Base-by-base conservation (phyloP, 2,888 invertebrate genomes). In the Epistrophe grossulariae region DNA sequence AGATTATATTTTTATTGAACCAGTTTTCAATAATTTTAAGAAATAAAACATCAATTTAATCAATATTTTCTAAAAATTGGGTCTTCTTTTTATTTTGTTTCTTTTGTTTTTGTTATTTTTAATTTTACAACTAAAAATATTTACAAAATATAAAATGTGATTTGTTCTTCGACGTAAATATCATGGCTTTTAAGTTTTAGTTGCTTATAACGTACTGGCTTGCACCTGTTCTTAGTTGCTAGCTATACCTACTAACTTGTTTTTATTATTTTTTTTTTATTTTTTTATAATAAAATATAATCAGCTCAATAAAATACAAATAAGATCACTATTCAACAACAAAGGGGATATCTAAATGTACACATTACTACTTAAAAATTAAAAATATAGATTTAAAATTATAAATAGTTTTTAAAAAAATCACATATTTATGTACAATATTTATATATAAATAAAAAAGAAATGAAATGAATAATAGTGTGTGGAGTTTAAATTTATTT, bases 121-220 rank as follows among this genome's bases (percentile, higher is more conserved):
- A 76, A 72, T 79, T 83, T 66, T 87, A 87, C 79, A 87, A 87
- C 87, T 87, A 83, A 87, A 83, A 87, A 79, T 87, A 87, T 87
- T 79, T 87, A 83, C 83, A 87, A 79, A 87, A 87, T 87, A 87
- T 87, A 83, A 87, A 87, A 87, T 83, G 83, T 87, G 79, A 87
- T 87, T 83, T 83, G 78, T 87, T 79, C 79, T 83, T 83, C 76
- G 87, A 87, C 87, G 82, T 85, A 87, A 83, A 83, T 87, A 79
- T 79, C 87, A 87, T 87, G 83, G 72, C 83, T 82, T 87, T 68
- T 72, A 45, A 83, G 52, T 70, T 83, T 87, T 76, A 79, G 76
- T 74, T 87, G 74, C 83, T 83, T 82, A 82, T 57, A 79, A 78
- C 52, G 78, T 82, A 87, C 62, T 77, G 82, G 77, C 62, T 87